A percentile compares a stretch with the other conserved stretches of the same genome.
Conservation (phyloP, 2,797 vertebrate species). For the Halcyon badia region DNA sequence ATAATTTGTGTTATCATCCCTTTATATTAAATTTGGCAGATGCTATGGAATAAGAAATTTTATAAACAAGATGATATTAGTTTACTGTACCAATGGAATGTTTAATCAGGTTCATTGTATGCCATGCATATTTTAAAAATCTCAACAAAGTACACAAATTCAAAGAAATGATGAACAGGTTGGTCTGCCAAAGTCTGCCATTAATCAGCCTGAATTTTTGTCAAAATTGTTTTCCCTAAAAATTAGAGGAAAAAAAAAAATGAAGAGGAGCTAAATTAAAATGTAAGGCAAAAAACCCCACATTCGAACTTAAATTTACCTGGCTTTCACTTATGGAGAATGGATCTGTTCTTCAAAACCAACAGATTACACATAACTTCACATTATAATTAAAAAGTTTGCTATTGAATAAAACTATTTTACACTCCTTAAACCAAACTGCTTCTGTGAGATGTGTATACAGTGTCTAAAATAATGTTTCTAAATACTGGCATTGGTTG, state of each 20-base stretch:
- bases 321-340: neutral
- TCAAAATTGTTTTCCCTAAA: constrained; percentile 5
- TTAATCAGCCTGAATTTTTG: constrained; percentile 14
- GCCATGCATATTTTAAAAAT: neutral
- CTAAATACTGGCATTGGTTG: neutral
- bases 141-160: constrained; percentile 26
- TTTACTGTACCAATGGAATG: constrained; percentile 1
- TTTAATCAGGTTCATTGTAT: constrained; percentile 35
- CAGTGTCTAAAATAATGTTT: neutral
- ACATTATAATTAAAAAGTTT: neutral
- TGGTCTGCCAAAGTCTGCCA: constrained; percentile 6
- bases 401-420: neutral
- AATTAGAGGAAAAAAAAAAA: neutral
- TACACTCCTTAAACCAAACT: neutral
- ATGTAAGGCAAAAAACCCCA: neutral
- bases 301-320: constrained; percentile 30
- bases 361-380: neutral
- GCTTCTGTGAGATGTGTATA: neutral
- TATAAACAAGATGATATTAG: constrained; percentile 21
- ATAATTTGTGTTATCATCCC: neutral
- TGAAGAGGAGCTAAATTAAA: constrained; percentile 3
- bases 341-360: neutral
- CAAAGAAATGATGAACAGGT: neutral
- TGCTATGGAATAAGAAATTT: constrained; percentile 15
- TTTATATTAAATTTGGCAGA: constrained; percentile 51